A percentile compares a stretch with the other conserved stretches of the same genome.
Evolutionary conservation across 2,113 vertebrate genomes (phyloP).

Genomic region (Rana temporaria): DNA sequence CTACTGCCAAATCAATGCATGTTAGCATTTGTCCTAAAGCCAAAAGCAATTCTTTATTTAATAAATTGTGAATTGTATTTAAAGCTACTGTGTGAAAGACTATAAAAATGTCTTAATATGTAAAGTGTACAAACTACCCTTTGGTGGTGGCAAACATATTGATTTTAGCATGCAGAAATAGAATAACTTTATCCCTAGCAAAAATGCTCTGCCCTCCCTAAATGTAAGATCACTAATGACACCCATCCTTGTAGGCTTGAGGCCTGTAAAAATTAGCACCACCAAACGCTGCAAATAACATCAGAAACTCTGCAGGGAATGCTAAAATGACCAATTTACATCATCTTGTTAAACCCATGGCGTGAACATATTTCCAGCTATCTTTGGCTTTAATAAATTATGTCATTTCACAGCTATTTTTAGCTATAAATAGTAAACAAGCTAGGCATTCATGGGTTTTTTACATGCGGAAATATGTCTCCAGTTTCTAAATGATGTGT

Average conservation of each 20-base stretch:
- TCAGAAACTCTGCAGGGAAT: conserved; percentile 24
- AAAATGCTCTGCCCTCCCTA: background rate
- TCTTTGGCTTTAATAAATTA: conserved; percentile 1
- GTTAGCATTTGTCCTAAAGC: too few relatives aligned
- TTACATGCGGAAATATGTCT: background rate
- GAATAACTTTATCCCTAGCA: background rate
- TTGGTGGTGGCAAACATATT: conserved; percentile 2
- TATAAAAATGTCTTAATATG: too few relatives aligned
- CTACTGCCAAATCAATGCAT: too few relatives aligned
- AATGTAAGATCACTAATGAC: background rate
- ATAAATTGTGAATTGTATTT: too few relatives aligned
- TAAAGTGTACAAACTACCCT: background rate
- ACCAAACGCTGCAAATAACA: background rate
- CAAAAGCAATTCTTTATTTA: too few relatives aligned
- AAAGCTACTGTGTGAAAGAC: too few relatives aligned
- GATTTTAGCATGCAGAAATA: background rate
- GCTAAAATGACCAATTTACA: conserved; percentile 21
- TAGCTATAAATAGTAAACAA: conserved; percentile 13
- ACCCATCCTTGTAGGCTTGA: background rate
- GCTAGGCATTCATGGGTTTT: background rate
- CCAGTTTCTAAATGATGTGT: background rate
- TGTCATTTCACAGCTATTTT: conserved; percentile 10
- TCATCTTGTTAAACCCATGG: conserved; percentile 26
- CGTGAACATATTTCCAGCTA: conserved; percentile 26
- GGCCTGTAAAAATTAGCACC: conserved; percentile 19